phyloP scores from a whole-genome alignment of 1,140 invertebrate species.

The Pachypsylla venusta region DNA sequence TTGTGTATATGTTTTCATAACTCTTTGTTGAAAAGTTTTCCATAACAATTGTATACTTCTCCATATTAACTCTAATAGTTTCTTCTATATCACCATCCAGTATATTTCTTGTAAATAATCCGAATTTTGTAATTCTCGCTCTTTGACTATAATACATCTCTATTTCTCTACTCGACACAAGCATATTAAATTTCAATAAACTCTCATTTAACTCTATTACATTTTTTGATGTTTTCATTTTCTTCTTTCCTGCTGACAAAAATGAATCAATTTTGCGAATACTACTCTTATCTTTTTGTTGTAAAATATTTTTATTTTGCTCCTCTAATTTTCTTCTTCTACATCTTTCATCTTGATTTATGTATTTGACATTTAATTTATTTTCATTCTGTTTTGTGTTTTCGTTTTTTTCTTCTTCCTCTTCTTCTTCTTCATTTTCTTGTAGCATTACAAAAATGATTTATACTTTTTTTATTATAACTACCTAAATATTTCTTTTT shows the following conservation, averaged over 20 bases:
- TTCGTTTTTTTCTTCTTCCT: conserved; percentile 1
- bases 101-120: too few relatives aligned
- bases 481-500: too few relatives aligned
- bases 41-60: too few relatives aligned
- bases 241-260: too few relatives aligned
- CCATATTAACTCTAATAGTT: too few relatives aligned
- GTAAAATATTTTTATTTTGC: not conserved
- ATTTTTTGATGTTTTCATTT: conserved; percentile 1
- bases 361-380: not conserved
- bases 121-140: not conserved
- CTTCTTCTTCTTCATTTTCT: conserved; percentile 9
- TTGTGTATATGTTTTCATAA: too few relatives aligned
- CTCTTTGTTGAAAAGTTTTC: too few relatives aligned
- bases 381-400: not conserved
- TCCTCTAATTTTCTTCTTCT: not conserved
- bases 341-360: too few relatives aligned
- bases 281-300: not conserved
- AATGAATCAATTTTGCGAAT: not conserved
- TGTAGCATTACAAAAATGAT: conserved; percentile 8
- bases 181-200: not conserved
- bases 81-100: too few relatives aligned
- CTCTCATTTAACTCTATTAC: not conserved
- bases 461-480: too few relatives aligned
- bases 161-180: not conserved
- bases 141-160: not conserved